Conservation (phyloP, 2,113 vertebrate genomes). For the Nipponia nippon region DNA sequence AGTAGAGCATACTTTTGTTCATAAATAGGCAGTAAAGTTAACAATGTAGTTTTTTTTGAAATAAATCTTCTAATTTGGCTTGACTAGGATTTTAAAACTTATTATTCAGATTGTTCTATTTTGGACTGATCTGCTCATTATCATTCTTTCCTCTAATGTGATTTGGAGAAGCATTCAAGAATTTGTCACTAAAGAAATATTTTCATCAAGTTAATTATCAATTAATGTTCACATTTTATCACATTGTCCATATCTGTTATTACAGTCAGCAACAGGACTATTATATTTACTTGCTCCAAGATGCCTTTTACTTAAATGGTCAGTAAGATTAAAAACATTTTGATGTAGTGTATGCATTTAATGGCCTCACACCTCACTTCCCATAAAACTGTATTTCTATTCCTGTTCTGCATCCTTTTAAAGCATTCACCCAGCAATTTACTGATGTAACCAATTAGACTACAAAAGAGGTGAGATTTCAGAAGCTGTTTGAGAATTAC, state of each 20-base stretch:
- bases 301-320: conserved; percentile 68
- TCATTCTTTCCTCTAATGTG: not conserved
- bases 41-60: not conserved
- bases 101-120: not conserved
- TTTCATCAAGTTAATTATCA: not conserved
- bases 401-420: conserved; percentile 63
- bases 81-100: not conserved
- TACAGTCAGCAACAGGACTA: not conserved
- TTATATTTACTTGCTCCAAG: conserved; percentile 27
- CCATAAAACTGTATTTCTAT: conserved; percentile 49
- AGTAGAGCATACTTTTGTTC: not conserved
- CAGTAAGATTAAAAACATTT: conserved; percentile 58
- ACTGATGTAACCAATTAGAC: conserved; percentile 66
- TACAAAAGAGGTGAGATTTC: conserved; percentile 57
- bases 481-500: conserved; percentile 5
- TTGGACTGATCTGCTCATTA: not conserved
- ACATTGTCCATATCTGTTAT: not conserved
- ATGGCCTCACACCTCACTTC: conserved; percentile 68
- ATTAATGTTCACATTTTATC: not conserved
- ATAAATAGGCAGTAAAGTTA: not conserved
- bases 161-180: not conserved
- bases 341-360: conserved; percentile 55
- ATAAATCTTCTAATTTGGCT: not conserved
- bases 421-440: conserved; percentile 47
- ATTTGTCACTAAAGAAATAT: not conserved